phyloP scores from a whole-genome alignment of 2,797 vertebrate genomes.

The Neosilurus mollespiculum region DNA sequence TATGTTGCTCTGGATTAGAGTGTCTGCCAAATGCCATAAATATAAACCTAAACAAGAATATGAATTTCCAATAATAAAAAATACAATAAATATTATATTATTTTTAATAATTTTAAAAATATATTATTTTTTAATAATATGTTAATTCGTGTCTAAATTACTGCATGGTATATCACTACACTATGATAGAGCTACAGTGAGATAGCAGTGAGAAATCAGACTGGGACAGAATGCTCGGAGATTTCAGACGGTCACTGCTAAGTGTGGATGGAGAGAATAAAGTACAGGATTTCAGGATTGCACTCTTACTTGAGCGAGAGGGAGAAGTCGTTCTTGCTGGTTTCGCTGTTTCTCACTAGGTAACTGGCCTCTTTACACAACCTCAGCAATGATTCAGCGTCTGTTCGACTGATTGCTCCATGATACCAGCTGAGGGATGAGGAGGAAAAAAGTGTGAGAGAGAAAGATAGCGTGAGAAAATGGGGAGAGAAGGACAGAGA shows the following conservation, averaged over 20 bases:
- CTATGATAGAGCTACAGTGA: not conserved
- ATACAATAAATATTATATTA: not conserved
- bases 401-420: conserved; percentile 93
- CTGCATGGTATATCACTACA: not conserved
- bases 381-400: conserved; percentile 91
- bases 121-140: not conserved
- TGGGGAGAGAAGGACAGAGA: not conserved
- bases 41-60: not conserved
- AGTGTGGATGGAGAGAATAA: not conserved
- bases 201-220: not conserved
- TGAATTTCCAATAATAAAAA: not conserved
- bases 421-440: conserved; percentile 89
- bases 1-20: too few species aligned
- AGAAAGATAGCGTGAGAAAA: not conserved
- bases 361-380: conserved; percentile 98
- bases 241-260: not conserved
- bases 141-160: not conserved
- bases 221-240: not conserved
- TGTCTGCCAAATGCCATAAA: too few species aligned
- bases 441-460: not conserved
- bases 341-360: conserved; percentile 97
- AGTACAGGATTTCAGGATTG: not conserved
- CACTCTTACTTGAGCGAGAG: conserved; percentile 93
- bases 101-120: too few species aligned
- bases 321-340: conserved; percentile 97